Percentiles rank a stretch among this genome's conserved stretches.
Evolutionary conservation across 30 jellyfish, hydroid and myxozoan species (phyloP).

Genomic region (Aurelia coerulea): DNA sequence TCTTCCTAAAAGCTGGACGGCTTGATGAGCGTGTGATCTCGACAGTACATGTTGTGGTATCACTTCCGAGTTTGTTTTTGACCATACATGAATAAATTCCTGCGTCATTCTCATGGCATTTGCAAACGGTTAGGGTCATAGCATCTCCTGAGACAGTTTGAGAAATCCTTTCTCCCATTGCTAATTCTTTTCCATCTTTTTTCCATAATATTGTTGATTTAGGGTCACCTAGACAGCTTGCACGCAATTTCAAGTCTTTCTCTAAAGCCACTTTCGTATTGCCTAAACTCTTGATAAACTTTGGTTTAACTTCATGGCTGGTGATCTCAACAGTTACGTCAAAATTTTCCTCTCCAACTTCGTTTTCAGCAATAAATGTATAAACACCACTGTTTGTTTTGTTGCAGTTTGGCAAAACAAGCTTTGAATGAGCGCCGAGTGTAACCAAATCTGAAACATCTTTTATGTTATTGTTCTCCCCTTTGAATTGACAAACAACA

Average conservation of each 20-base stretch:
- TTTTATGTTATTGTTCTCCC: conserved; percentile 25
- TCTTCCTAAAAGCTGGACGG: conserved; percentile 74
- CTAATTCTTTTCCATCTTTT: conserved; percentile 53
- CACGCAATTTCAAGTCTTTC: conserved; percentile 45
- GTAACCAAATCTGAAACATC: conserved; percentile 52
- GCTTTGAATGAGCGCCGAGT: conserved; percentile 54
- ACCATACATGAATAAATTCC: conserved; percentile 67
- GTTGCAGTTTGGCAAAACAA: conserved; percentile 58
- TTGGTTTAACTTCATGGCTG: conserved; percentile 62
- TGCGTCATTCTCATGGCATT: conserved; percentile 39
- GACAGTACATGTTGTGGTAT: conserved; percentile 14
- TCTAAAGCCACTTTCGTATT: conserved; percentile 42
- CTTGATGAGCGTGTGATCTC: neutral
- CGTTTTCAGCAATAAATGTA: conserved; percentile 71
- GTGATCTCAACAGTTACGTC: conserved; percentile 58
- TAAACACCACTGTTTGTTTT: conserved; percentile 75
- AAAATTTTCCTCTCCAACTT: conserved; percentile 64
- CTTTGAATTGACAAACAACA: conserved; percentile 64
- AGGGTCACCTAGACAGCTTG: conserved; percentile 78
- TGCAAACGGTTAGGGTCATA: conserved; percentile 15
- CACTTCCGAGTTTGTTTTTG: conserved; percentile 60
- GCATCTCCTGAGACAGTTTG: conserved; percentile 31
- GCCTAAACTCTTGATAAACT: conserved; percentile 32
- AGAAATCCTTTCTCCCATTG: conserved; percentile 8
- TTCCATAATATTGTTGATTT: conserved; percentile 69